Conservation (phyloP, 2,113 vertebrate species). For the Nymphicus hollandicus region DNA sequence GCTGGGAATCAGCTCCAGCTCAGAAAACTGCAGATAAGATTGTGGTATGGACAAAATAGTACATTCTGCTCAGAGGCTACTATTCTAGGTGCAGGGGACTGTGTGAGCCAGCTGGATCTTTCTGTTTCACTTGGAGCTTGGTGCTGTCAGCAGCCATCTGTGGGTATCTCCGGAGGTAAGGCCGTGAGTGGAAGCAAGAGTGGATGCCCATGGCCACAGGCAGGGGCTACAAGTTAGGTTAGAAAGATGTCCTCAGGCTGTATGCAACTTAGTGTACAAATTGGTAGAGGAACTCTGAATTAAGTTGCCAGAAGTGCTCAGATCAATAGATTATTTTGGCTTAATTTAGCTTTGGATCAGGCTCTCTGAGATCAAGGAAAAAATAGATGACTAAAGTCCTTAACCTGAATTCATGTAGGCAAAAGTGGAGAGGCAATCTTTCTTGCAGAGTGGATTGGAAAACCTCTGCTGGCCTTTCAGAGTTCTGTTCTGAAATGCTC, state of each 20-base stretch:
- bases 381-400: neutral
- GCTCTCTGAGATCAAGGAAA: neutral
- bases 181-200: neutral
- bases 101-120: neutral
- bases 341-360: conserved; percentile 13
- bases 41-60: neutral
- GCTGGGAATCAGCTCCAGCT: neutral
- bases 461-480: conserved; percentile 15
- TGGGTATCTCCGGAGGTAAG: neutral
- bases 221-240: neutral
- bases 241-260: neutral
- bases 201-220: neutral
- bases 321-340: neutral
- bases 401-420: neutral
- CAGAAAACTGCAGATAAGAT: neutral
- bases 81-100: neutral
- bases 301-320: neutral
- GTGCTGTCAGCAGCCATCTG: neutral
- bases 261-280: neutral
- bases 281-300: neutral
- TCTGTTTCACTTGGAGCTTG: neutral
- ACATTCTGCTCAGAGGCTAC: neutral
- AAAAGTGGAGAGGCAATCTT: neutral
- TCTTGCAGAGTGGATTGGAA: conserved; percentile 28
- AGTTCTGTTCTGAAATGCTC: neutral